A percentile compares a stretch with the other conserved stretches of the same genome.
These are phyloP conservation scores for Cephus spinipes DNA, from an alignment of 2,888 invertebrate species.

Conservation along the genomic window DNA sequence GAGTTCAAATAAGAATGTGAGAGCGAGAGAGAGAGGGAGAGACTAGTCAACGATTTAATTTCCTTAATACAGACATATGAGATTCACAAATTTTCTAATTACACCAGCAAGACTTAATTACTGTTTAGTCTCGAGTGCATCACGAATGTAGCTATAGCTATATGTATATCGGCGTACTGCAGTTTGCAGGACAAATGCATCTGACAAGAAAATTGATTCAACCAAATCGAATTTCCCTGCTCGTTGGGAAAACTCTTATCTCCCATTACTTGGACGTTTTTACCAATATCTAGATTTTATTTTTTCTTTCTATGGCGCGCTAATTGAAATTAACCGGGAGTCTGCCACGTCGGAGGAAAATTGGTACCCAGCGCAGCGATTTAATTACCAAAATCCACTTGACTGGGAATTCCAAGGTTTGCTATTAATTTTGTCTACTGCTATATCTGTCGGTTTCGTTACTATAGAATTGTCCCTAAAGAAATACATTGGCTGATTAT, in stretches of 20 bases:
- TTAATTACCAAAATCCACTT: neutral
- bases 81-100: neutral
- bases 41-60: neutral
- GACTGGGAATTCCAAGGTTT: neutral
- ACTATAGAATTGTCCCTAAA: neutral
- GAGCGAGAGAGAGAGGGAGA: slow-evolving; percentile 16
- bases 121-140: neutral
- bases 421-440: too few relatives aligned
- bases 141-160: neutral
- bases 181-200: neutral
- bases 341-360: neutral
- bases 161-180: neutral
- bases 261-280: neutral
- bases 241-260: neutral
- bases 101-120: neutral
- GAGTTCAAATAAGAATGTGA: slow-evolving; percentile 7
- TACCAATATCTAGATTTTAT: neutral
- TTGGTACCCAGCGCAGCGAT: neutral
- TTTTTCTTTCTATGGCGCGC: neutral
- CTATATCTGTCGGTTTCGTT: neutral
- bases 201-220: neutral
- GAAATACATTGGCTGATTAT: neutral
- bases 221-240: neutral
- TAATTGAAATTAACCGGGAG: neutral
- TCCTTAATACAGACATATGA: neutral